Conservation (phyloP, 2,888 invertebrate species). For the Carabus problematicus region DNA sequence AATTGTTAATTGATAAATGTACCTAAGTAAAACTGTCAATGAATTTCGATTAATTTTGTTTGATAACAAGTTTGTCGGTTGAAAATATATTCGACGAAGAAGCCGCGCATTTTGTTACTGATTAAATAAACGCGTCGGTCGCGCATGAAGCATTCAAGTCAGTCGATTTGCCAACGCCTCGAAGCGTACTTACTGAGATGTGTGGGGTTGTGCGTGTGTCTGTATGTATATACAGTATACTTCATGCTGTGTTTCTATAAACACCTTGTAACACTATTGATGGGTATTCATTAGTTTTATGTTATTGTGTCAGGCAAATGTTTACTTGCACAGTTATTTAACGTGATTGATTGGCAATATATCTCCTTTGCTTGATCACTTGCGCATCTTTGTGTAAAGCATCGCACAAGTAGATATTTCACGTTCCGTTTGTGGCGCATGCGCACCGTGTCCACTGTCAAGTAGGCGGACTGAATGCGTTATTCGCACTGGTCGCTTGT, state of each 20-base stretch:
- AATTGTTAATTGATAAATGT: too few relatives aligned
- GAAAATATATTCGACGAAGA: too few relatives aligned
- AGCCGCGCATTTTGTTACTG: background rate
- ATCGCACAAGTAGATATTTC: constrained; percentile 1
- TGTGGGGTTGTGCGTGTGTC: background rate
- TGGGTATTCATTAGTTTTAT: constrained; percentile 26
- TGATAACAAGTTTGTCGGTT: too few relatives aligned
- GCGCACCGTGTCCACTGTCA: background rate
- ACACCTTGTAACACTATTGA: constrained; percentile 27
- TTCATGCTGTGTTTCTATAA: constrained; percentile 19
- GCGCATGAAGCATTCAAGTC: constrained; percentile 1
- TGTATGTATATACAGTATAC: background rate
- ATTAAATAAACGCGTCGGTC: background rate
- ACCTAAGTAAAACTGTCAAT: too few relatives aligned
- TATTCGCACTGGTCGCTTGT: too few relatives aligned
- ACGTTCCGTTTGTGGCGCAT: background rate
- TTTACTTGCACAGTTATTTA: background rate
- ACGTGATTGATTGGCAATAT: constrained; percentile 24
- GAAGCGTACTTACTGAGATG: background rate
- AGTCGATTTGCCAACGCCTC: background rate
- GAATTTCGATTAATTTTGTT: too few relatives aligned
- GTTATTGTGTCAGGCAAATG: constrained; percentile 16
- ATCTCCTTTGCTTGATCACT: constrained; percentile 11
- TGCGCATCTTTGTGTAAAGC: constrained; percentile 4
- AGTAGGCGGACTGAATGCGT: constrained; percentile 36